These are phyloP conservation scores for Colinus virginianus DNA, from an alignment of 2,113 vertebrate species.

Conservation along the genomic window DNA sequence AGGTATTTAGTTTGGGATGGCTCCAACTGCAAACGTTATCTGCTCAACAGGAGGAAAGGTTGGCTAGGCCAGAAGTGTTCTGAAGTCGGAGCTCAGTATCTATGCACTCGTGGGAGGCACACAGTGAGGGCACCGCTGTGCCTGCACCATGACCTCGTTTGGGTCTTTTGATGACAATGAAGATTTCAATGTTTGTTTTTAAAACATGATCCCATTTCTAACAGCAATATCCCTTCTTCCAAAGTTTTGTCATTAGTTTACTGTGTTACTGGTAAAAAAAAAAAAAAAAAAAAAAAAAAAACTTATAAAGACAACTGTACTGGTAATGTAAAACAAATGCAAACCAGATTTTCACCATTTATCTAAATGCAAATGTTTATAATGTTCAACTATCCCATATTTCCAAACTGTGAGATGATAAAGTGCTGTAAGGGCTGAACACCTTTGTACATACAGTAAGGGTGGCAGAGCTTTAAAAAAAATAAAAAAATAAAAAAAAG, in stretches of 20 bases:
- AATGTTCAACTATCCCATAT: background rate
- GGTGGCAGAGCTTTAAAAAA: background rate
- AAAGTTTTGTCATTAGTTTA: background rate
- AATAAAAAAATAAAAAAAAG: background rate
- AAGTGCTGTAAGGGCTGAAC: background rate
- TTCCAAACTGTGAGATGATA: background rate
- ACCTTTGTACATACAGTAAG: fast-evolving
- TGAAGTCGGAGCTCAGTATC: background rate
- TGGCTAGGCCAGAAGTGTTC: background rate
- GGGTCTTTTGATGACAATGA: background rate
- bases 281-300: too few relatives aligned
- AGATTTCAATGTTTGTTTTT: background rate
- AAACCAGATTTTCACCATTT: background rate
- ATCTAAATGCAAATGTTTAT: background rate
- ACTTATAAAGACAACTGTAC: fast-evolving
- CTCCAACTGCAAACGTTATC: background rate
- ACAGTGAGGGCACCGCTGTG: background rate
- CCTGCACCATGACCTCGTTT: background rate
- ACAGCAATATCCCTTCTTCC: background rate
- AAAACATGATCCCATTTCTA: background rate
- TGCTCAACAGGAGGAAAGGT: background rate
- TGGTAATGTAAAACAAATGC: background rate
- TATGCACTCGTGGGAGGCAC: background rate
- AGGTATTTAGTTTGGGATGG: background rate
- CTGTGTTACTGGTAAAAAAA: background rate